Evolutionary conservation across 2,797 vertebrate genomes (phyloP), one percentile per base, ranked within the genome.

Genomic region (Poeciliopsis gracilis): DNA sequence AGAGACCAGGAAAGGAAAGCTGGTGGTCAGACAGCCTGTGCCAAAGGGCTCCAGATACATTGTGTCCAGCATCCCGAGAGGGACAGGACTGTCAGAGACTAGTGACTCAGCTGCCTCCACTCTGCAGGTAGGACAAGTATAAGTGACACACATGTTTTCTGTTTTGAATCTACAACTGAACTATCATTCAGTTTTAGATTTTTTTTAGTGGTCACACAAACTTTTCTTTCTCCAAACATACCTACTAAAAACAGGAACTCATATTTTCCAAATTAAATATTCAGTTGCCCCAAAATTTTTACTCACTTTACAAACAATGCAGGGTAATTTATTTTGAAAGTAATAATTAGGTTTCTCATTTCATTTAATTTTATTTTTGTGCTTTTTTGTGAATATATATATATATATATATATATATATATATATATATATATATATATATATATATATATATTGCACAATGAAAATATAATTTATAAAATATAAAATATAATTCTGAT

Each of bases 31-130:
- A n/a, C n/a, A n/a, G n/a, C n/a, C n/a, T n/a, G n/a, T n/a, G n/a
- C 30, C 30, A 30, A 30, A 30, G 30, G 30, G 30, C 30, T 30
- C 30, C 30, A 30, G 88, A 75, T 94, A 88, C 90, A 87, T 93
- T 38, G 91, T 94, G 81, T 94, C 93, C 79, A 94, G 93, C 79
- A 13, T 94, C 80, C 91, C 91, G 5, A 92, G 93, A 76, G 89
- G 92, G 57, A 92, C 91, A 38, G 92, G 91, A 10, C 46, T 91
- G 75, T 86, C 90, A 10, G 88, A 90, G 61, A 93, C 92, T 1
- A 93, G 94, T 59, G 92, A 82, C 59, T 95, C 93, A 23, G 93
- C 94, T 25, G 80, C 77, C 28, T 78, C 77, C 4, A 78, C 77
- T 59, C 69, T 79, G 59, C 77, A 76, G 75, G 75, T 76, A 53